These are phyloP conservation scores for Notospermus geniculatus DNA, from an alignment of 1,140 invertebrate species.

Conservation along the genomic window DNA sequence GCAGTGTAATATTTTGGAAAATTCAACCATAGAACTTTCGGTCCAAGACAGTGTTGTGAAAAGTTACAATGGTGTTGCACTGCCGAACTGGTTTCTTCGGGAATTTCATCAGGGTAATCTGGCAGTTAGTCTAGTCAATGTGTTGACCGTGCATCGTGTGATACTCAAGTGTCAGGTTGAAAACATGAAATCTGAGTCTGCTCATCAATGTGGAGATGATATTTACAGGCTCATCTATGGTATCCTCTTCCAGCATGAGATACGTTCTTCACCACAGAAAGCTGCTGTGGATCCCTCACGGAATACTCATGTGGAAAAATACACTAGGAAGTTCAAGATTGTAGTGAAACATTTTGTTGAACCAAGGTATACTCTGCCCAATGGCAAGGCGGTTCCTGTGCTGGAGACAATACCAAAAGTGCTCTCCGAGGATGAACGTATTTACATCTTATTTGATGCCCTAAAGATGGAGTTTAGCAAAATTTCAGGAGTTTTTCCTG, in stretches of 20 bases:
- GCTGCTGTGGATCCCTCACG: too few species aligned
- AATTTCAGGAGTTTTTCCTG: slow-evolving; percentile 59
- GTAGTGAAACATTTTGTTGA: slow-evolving; percentile 5
- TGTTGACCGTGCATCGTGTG: slow-evolving; percentile 64
- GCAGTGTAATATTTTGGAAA: slow-evolving; percentile 19
- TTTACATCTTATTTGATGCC: slow-evolving; percentile 27
- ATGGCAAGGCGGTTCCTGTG: slow-evolving; percentile 45
- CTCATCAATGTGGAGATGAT: slow-evolving; percentile 62
- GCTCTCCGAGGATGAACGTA: slow-evolving; percentile 18
- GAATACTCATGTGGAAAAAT: not conserved
- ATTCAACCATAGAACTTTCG: slow-evolving; percentile 5
- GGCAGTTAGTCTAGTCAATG: slow-evolving; percentile 67
- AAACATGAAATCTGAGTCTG: slow-evolving; percentile 62
- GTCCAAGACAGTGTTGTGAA: slow-evolving; percentile 4
- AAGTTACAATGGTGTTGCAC: slow-evolving; percentile 28
- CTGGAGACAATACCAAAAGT: slow-evolving; percentile 41
- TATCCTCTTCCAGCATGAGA: slow-evolving; percentile 57
- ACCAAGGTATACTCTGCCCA: slow-evolving; percentile 22
- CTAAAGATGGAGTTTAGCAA: slow-evolving; percentile 21
- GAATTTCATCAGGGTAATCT: slow-evolving; percentile 62
- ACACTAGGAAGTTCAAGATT: not conserved
- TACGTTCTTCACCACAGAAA: not conserved
- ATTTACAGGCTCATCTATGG: slow-evolving; percentile 69
- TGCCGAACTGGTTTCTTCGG: slow-evolving; percentile 67
- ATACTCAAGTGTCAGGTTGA: slow-evolving; percentile 74